Evolutionary conservation across 1,140 invertebrate genomes (phyloP), one percentile per base, ranked within the genome.

Genomic region (Drosophila tristis): DNA sequence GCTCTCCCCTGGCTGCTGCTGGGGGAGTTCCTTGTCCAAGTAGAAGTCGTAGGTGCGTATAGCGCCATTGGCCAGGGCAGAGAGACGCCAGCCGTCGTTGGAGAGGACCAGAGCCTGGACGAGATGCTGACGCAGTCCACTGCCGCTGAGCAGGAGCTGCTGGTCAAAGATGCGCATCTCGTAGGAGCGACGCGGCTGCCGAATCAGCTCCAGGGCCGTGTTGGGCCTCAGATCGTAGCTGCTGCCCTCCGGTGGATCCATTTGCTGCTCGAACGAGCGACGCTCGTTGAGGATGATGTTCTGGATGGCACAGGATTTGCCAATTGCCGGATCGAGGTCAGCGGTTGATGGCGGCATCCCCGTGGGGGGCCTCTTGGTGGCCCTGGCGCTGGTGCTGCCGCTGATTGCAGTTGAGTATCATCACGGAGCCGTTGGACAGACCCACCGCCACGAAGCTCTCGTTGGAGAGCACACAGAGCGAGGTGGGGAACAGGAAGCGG

Each of bases 291-390:
- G 77, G 26, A 92, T 87, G 15, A 92, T 92, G 39, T 92, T 92
- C 61, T 92, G 91, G 45, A 92, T 92, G 51, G 91, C 91, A 50
- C 91, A 92, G 6, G 91, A 92, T 71, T 92, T 92, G 13, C 87
- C 90, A 7, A 75, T 91, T 5, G 87, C 80, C 0, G 63, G 55
- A 47, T 80, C 86, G 6, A 42, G 57, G 2, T 58, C 63, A 51
- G 54, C 48, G 0, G 11, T 49, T 15, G 65, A 16, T 11, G 42
- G 63, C 6, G 66, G 74, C 15, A 67, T 50, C 2, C 61, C 78
- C 6, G 74, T 70, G 5, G 20, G 49, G 0, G 68, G 78, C 5
- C 68, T 53, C 5, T 54, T 68, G 25, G 25, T 13, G 16, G 1
- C 4, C 20, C 35, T 66, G 57, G 11, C 65, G 23, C 2, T 54